Evolutionary conservation across 2,113 vertebrate species (phyloP).

Genomic region (Istiophorus platypterus): DNA sequence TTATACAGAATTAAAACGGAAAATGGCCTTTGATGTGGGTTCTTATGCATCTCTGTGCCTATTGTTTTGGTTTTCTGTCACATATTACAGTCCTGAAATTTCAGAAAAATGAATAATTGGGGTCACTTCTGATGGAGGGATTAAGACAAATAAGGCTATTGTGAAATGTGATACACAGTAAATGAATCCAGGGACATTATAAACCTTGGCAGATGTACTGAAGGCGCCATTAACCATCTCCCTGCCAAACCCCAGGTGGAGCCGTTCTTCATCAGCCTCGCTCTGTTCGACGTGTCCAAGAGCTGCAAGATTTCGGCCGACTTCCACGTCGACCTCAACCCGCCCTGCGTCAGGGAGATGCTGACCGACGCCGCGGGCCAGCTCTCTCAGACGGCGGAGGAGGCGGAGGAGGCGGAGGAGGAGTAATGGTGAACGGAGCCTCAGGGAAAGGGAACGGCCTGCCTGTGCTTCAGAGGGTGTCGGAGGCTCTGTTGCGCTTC

Average conservation of each 20-base stretch:
- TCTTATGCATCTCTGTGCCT: neutral
- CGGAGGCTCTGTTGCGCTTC: constrained; percentile 87
- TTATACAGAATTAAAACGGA: neutral
- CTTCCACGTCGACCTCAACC: constrained; percentile 96
- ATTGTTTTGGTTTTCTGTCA: neutral
- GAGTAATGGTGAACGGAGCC: constrained; percentile 65
- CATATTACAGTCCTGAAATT: neutral
- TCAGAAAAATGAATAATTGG: too few species aligned
- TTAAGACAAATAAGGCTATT: neutral
- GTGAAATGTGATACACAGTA: neutral
- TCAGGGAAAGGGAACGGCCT: constrained; percentile 61
- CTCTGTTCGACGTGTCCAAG: constrained; percentile 93
- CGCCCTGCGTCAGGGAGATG: constrained; percentile 90
- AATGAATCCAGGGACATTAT: neutral
- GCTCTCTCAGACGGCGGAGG: constrained; percentile 57
- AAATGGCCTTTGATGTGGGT: neutral
- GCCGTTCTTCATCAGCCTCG: constrained; percentile 96
- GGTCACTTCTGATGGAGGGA: neutral
- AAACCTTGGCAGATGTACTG: neutral
- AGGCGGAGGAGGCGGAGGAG: neutral
- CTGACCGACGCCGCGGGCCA: constrained; percentile 76
- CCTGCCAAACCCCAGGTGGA: constrained; percentile 88
- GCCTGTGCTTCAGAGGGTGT: constrained; percentile 84
- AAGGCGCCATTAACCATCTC: constrained; percentile 8
- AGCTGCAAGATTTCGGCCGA: constrained; percentile 97